Evolutionary conservation across 2,888 invertebrate genomes (phyloP), one percentile per base, ranked within the genome.

Genomic region (Crocallis elinguaria): DNA sequence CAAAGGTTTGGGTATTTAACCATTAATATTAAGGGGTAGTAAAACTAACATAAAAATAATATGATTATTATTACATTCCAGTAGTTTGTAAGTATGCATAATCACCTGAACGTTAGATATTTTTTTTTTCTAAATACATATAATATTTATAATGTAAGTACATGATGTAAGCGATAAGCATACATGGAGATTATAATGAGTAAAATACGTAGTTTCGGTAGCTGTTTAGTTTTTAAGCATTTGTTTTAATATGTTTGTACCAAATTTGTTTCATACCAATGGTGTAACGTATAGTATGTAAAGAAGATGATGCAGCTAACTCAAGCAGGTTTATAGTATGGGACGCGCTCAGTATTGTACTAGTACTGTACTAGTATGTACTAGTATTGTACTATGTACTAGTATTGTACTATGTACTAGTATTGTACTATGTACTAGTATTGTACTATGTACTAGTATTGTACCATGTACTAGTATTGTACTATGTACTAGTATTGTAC

Each of bases 211-310:
- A 79, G 74, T 77, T 60, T 77, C 71, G 82, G 83, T 88, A 88
- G 88, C 83, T 87, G 80, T 81, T 73, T 86, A 87, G 82, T 77
- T 62, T 42, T 25, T 73, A 83, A 88, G 86, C 77, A 79, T 84
- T 81, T 86, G 84, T 77, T 72, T 56, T 57, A 62, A 49, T 57
- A 57, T 66, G 74, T 79, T 81, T 79, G 88, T 87, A 88, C 89
- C 88, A 89, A 90, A 88, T 88, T 88, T 75, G 79, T 84, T 83
- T 82, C 79, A 89, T 89, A 89, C 89, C 90, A 90, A 89, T 90
- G 89, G 83, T 85, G 81, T 85, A 84, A 84, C 75, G 75, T 79
- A 70, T 82, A 81, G 73, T 79, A 73, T 76, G 74, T 77, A 71
- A 62, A 69, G 65, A 70, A 66, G 61, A 66, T 71, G 73, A 69